Evolutionary conservation across 1,140 invertebrate species (phyloP), one percentile per base, ranked within the genome.

Genomic region (Diabrotica undecimpunctata): DNA sequence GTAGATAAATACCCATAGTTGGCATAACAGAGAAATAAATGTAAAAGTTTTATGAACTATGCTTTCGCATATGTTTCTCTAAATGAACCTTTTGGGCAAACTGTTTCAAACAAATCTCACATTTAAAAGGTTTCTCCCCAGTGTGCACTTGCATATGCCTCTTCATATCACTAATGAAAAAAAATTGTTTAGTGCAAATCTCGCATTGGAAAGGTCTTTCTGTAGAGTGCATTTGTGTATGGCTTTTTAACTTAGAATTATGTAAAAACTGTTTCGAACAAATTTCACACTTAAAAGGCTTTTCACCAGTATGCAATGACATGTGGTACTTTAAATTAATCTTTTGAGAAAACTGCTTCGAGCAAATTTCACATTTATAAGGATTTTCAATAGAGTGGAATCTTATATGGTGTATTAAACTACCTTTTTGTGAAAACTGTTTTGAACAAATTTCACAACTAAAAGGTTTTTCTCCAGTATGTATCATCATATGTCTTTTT

Each of bases 381-480:
- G 7, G 7, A 46, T 46, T 46, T 46, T 10, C 39, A 8, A 8
- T 10, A 8, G 39, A 8, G 11, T 46, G 39, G 11, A 46, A 8
- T 46, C 11, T 7, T 10, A 10, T 8, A 46, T 46, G 39, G 7
- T 8, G 11, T 1, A 10, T 46, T 46, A 46, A 46, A 46, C 7
- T 46, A 46, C 11, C 11, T 46, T 46, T 46, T 46, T 46, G 39
- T 46, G 58, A 52, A 62, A 83, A 84, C 8, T 78, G 64, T n/a
- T 83, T 75, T 3, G 80, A 72, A 66, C 83, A 84, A n/a, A 81
- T 73, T 11, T 80, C 75, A 61, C 83, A 84, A 0, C 78, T 76
- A 61, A 79, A 84, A 0, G 82, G 83, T 41, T 82, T 73, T 58
- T 84, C 83, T 67, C 83, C 82, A 12, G 81, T 83, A 64, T 84